Evolutionary conservation across 2,888 invertebrate genomes (phyloP).

Genomic region (Myopa testacea): DNA sequence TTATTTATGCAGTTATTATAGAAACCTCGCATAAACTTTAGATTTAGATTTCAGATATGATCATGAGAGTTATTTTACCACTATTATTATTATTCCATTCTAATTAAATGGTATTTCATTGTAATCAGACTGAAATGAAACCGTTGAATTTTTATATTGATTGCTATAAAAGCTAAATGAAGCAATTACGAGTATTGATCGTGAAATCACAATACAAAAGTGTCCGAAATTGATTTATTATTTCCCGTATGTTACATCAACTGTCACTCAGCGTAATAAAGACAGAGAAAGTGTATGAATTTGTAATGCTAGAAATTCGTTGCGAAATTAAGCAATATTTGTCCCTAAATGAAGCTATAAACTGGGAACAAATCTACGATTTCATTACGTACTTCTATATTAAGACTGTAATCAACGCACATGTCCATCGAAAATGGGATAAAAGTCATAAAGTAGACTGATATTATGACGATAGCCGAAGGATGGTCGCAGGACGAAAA

Average conservation of each 20-base stretch:
- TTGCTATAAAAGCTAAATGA: not conserved
- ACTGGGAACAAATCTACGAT: not conserved
- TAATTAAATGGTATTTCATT: not conserved
- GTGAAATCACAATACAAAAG: not conserved
- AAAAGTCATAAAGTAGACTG: constrained; percentile 43
- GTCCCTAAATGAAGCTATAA: not conserved
- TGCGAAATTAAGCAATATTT: constrained; percentile 8
- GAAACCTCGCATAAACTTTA: no score
- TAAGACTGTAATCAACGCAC: constrained; percentile 1
- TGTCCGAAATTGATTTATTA: not conserved
- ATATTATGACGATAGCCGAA: constrained; percentile 27
- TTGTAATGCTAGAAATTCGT: not conserved
- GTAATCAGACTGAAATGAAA: not conserved
- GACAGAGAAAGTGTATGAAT: not conserved
- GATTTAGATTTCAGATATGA: no score
- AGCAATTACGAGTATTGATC: not conserved
- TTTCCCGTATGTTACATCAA: not conserved
- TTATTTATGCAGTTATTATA: no score
- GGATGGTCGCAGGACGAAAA: not conserved
- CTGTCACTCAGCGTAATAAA: not conserved
- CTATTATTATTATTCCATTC: no score
- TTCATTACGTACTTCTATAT: not conserved
- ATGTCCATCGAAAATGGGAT: constrained; percentile 45
- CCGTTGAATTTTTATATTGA: not conserved
- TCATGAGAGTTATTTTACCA: no score